A percentile compares a stretch with the other conserved stretches of the same genome.
Evolutionary conservation across 2,797 vertebrate species (phyloP).

Genomic region (Cossypha dichroa): DNA sequence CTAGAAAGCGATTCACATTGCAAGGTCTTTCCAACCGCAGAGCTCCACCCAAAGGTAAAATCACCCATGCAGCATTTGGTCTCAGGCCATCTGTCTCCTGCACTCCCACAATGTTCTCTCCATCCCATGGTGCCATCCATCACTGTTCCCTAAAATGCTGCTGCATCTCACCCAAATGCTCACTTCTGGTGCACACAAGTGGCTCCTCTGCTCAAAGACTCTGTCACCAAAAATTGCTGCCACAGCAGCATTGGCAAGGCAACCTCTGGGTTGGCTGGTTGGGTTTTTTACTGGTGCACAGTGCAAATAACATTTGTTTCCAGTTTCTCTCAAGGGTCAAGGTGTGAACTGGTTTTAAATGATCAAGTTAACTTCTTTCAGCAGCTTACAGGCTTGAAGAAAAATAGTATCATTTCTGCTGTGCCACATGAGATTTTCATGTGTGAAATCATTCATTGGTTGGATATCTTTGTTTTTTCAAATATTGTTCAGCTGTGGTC

Average conservation of each 20-base stretch:
- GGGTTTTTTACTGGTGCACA: neutral
- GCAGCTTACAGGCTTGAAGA: neutral
- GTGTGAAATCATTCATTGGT: neutral
- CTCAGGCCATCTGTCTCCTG: slow-evolving; percentile 48
- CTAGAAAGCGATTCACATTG: slow-evolving; percentile 94
- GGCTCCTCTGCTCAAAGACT: neutral
- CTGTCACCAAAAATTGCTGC: neutral
- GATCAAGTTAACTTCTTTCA: neutral
- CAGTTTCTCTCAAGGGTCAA: neutral
- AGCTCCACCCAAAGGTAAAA: slow-evolving; percentile 91
- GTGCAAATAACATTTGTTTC: neutral
- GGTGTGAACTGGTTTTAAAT: neutral
- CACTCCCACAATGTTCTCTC: slow-evolving; percentile 33
- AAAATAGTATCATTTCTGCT: neutral
- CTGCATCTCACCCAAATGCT: neutral
- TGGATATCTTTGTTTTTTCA: neutral
- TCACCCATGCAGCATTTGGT: slow-evolving; percentile 51
- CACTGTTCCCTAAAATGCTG: slow-evolving; percentile 2
- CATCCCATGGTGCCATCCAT: slow-evolving; percentile 58
- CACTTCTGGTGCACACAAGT: neutral
- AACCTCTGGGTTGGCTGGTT: neutral
- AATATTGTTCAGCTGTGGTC: neutral
- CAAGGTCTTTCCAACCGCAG: slow-evolving; percentile 94
- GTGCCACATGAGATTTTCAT: neutral
- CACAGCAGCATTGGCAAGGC: neutral